Evolutionary conservation across 1,140 invertebrate species (phyloP), one percentile per base, ranked within the genome.

Genomic region (Berghia stephanieae): DNA sequence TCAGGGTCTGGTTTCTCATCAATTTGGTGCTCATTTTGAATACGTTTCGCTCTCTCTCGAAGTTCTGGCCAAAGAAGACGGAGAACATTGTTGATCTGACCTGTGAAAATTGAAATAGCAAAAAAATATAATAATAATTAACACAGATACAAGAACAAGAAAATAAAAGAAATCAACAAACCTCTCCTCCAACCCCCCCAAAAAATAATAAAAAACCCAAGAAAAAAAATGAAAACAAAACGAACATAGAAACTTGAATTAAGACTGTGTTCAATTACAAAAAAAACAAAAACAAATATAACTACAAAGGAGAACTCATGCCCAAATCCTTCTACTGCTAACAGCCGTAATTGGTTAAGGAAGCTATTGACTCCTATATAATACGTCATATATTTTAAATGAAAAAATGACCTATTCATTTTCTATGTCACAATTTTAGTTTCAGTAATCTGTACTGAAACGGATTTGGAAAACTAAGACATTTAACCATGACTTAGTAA

Each of bases 11-110:
- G n/a, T n/a, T n/a, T n/a, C n/a, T n/a, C n/a, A n/a, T n/a, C n/a
- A n/a, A n/a, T n/a, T n/a, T n/a, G n/a, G n/a, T n/a, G n/a, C n/a
- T n/a, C n/a, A n/a, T n/a, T n/a, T n/a, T n/a, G n/a, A n/a, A n/a
- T n/a, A n/a, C n/a, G n/a, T 73, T 94, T 93, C 83, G 94, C 91
- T 83, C 92, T 91, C 55, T 90, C 88, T n/a, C 92, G 90, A 2
- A 94, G 83, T 79, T 94, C 93, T 80, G 92, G 91, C 81, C 92
- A 83, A 21, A 88, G 84, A 34, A 55, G 40, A 16, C 75, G 66
- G 16, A 87, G 72, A 10, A 88, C 85, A 21, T 79, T 77, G 78
- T 87, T 80, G 68, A 88, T 79, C 67, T 87, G 84, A 67, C 81
- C 84, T 85, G 80, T 3, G 72, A 68, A 77, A n/a, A n/a, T n/a